Conservation (phyloP, 2,888 invertebrate genomes). For the Timandra comae region DNA sequence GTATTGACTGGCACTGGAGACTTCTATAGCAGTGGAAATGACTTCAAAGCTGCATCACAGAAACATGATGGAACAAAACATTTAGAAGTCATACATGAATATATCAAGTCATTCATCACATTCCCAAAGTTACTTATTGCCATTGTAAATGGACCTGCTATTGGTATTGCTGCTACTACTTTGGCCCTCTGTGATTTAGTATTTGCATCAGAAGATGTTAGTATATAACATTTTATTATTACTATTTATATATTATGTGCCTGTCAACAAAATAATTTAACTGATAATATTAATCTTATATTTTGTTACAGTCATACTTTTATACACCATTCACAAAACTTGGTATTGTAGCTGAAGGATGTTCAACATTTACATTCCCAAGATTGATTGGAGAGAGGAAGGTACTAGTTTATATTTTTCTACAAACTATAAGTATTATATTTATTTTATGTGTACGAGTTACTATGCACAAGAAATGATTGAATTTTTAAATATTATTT, state of each 20-base stretch:
- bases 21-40: conserved; percentile 92
- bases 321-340: conserved; percentile 90
- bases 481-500: too few species aligned
- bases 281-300: neutral
- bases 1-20: conserved; percentile 89
- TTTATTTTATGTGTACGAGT: too few species aligned
- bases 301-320: conserved; percentile 84
- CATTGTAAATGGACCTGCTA: conserved; percentile 94
- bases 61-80: conserved; percentile 24
- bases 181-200: conserved; percentile 91
- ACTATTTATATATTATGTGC: neutral
- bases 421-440: too few species aligned
- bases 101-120: conserved; percentile 86
- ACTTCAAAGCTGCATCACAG: conserved; percentile 55
- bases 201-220: conserved; percentile 89
- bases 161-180: conserved; percentile 92
- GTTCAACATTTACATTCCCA: conserved; percentile 91
- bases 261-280: neutral
- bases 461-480: too few species aligned
- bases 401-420: conserved; percentile 49
- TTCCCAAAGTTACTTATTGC: conserved; percentile 93
- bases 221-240: conserved; percentile 17
- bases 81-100: conserved; percentile 64
- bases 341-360: conserved; percentile 92
- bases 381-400: conserved; percentile 88